Evolutionary conservation across 1,140 invertebrate species (phyloP), one percentile per base, ranked within the genome.

Genomic region (Macrobrachium nipponense): DNA sequence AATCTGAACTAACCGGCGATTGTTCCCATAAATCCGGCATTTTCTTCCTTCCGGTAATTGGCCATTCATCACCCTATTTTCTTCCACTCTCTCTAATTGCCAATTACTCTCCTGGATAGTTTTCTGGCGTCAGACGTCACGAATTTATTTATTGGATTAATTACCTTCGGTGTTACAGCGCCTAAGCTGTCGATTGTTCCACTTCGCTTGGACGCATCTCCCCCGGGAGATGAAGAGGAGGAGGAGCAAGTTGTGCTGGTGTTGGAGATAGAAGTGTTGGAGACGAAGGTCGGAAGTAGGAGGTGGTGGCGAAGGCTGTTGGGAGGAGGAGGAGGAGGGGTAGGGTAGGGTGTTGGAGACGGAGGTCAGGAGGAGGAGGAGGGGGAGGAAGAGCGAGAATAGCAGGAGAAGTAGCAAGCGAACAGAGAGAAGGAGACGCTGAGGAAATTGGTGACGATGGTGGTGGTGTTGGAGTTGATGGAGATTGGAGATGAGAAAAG

Each of bases 71-170:
- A 82, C 86, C 75, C 75, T 82, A 82, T 87, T 87, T 87, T 82
- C 80, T 87, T 78, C 73, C 80, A 36, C 51, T 27, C 68, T 61
- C 86, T 81, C 75, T 87, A 87, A 87, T 87, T 87, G 86, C 80
- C 86, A 82, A 87, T 87, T 87, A 87, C 72, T 87, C 86, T 87
- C 80, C 62, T 80, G 80, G 86, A 82, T 87, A 87, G 86, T 87
- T 87, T 87, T 87, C 86, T 68, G 75, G 79, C 44, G 68, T 64
- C 60, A 60, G 80, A 76, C 86, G 86, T 87, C 86, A 87, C 79
- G 72, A 58, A 78, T 82, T 66, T 87, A 87, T 87, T 87, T 87
- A 87, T 85, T 82, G 86, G 72, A 68, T 82, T 87, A 82, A 87
- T 87, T 87, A 87, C 86, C 75, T 44, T 82, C 68, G 61, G 68